Percentiles rank a stretch among this genome's conserved stretches.
Evolutionary conservation across 2,113 vertebrate species (phyloP).

Genomic region (Cyphomyrus plagiostoma): DNA sequence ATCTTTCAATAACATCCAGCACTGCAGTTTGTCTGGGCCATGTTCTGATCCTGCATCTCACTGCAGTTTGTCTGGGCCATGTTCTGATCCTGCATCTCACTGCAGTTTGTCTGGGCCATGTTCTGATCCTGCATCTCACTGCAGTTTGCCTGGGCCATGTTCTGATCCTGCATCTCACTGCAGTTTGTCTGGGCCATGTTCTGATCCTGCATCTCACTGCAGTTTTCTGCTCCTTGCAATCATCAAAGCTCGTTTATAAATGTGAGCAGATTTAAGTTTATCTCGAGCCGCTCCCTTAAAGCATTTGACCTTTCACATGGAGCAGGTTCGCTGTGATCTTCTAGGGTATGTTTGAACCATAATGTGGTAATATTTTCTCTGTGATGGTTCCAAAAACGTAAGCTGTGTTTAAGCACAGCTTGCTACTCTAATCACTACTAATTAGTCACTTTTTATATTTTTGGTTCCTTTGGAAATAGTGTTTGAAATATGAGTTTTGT

Average conservation of each 20-base stretch:
- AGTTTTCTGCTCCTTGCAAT: not conserved
- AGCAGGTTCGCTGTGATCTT: constrained; percentile 9
- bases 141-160: not conserved
- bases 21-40: not conserved
- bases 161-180: not conserved
- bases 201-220: not conserved
- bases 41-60: not conserved
- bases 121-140: not conserved
- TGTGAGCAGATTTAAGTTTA: not conserved
- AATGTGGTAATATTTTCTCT: not conserved
- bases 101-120: not conserved
- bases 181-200: not conserved
- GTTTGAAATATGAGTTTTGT: not conserved
- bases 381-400: not conserved
- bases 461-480: not conserved
- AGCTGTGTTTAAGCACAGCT: not conserved
- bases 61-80: not conserved
- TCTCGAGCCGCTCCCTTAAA: not conserved
- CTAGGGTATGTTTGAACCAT: not conserved
- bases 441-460: not conserved
- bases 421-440: not conserved
- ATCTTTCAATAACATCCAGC: not conserved
- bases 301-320: not conserved
- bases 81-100: too few species aligned
- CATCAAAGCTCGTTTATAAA: constrained; percentile 10